phyloP scores from a whole-genome alignment of 2,888 invertebrate species.

The Drosophila falleni region DNA sequence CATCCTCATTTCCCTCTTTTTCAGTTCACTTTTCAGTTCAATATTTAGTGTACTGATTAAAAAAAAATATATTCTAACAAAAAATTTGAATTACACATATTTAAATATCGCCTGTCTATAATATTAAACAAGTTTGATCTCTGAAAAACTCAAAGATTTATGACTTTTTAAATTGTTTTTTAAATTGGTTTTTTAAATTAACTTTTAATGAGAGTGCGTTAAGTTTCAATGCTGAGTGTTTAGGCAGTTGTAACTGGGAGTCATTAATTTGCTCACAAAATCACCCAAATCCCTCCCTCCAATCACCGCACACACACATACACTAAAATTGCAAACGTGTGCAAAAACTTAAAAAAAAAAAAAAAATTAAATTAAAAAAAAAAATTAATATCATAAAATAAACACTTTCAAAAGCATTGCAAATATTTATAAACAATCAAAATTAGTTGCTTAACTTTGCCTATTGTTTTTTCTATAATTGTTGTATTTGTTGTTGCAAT shows the following conservation, averaged over 20 bases:
- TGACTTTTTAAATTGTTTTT: background rate
- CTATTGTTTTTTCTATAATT: conserved; percentile 26
- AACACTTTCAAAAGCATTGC: conserved; percentile 60
- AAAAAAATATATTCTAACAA: background rate
- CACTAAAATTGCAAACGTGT: conserved; percentile 27
- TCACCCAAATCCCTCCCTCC: background rate
- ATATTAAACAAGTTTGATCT: no score
- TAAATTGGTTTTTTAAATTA: background rate
- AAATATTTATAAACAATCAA: conserved; percentile 52
- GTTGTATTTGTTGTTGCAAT: background rate
- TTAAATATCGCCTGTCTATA: background rate
- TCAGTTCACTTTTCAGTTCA: no score
- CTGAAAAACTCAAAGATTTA: background rate
- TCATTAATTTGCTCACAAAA: conserved; percentile 21
- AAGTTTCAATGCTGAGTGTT: background rate
- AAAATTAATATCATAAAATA: conserved; percentile 26
- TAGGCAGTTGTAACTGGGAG: background rate
- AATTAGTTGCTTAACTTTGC: conserved; percentile 29
- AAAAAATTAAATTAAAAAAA: no score
- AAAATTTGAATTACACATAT: background rate
- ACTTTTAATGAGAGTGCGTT: conserved; percentile 5
- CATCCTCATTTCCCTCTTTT: background rate
- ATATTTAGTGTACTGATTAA: background rate
- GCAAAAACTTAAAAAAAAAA: conserved; percentile 32
- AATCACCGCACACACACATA: background rate